Evolutionary conservation across 2,113 vertebrate species (phyloP).

Genomic region (Chiloscyllium plagiosum): DNA sequence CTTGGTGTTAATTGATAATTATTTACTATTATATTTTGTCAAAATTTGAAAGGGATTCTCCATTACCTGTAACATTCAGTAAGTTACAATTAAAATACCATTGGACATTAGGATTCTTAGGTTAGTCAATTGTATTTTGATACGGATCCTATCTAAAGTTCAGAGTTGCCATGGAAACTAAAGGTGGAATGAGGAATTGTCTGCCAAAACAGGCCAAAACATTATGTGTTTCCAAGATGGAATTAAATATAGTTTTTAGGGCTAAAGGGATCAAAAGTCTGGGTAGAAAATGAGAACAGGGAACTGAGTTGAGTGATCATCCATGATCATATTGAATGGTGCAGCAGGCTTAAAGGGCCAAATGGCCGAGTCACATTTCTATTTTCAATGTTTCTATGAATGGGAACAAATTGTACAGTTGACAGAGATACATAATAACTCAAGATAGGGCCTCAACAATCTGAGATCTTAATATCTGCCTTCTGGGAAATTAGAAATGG

Average conservation of each 20-base stretch:
- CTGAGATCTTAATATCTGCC: not conserved
- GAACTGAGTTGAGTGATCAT: too few species aligned
- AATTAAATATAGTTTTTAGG: too few species aligned
- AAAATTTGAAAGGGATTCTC: conserved; percentile 48
- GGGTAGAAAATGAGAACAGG: too few species aligned
- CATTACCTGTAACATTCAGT: conserved; percentile 47
- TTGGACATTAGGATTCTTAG: not conserved
- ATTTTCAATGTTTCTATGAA: not conserved
- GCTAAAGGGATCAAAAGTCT: too few species aligned
- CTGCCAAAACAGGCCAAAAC: too few species aligned
- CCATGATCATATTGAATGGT: too few species aligned
- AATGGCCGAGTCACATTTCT: too few species aligned
- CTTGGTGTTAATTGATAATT: too few species aligned
- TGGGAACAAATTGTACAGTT: not conserved
- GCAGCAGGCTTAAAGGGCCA: too few species aligned
- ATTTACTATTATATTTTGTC: conserved; percentile 47
- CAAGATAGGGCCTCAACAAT: not conserved
- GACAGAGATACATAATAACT: not conserved
- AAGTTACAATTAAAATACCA: conserved; percentile 43
- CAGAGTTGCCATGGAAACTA: not conserved
- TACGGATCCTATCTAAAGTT: not conserved
- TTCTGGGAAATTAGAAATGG: too few species aligned
- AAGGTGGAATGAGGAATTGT: not conserved
- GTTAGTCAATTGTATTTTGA: not conserved
- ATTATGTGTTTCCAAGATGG: too few species aligned